Percentiles rank a stretch among this genome's conserved stretches.
phyloP scores from a whole-genome alignment of 2,888 invertebrate genomes.

The Stegophylla sp. region DNA sequence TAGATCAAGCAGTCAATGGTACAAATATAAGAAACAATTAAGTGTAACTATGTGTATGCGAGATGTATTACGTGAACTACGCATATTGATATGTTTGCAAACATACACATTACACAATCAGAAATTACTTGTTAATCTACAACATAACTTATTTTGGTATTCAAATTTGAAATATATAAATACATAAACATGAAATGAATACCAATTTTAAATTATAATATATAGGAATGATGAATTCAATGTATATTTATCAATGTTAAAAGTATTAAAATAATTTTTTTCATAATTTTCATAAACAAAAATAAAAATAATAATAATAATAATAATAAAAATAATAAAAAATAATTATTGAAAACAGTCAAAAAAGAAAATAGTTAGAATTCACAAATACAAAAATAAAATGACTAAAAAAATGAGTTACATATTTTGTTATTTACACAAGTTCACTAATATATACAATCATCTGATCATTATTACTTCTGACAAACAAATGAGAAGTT shows the following conservation, averaged over 20 bases:
- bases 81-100: too few species aligned
- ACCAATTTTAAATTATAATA: background rate
- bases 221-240: constrained; percentile 54
- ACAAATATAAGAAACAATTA: too few species aligned
- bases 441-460: constrained; percentile 43
- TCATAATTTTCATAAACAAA: constrained; percentile 54
- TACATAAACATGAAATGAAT: too few species aligned
- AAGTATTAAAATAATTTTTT: constrained; percentile 52
- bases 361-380: constrained; percentile 55
- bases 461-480: constrained; percentile 1
- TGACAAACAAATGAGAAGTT: constrained; percentile 3
- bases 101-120: too few species aligned
- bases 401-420: constrained; percentile 58
- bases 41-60: too few species aligned
- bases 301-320: constrained; percentile 47
- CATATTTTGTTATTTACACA: constrained; percentile 51
- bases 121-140: too few species aligned
- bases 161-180: too few species aligned
- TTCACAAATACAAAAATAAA: constrained; percentile 59
- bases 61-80: too few species aligned
- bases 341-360: constrained; percentile 53
- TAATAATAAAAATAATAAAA: constrained; percentile 44
- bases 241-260: constrained; percentile 58
- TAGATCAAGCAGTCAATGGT: too few species aligned
- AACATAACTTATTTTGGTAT: too few species aligned